Evolutionary conservation across 2,797 vertebrate genomes (phyloP), one percentile per base, ranked within the genome.

Genomic region (Trematomus bernacchii): DNA sequence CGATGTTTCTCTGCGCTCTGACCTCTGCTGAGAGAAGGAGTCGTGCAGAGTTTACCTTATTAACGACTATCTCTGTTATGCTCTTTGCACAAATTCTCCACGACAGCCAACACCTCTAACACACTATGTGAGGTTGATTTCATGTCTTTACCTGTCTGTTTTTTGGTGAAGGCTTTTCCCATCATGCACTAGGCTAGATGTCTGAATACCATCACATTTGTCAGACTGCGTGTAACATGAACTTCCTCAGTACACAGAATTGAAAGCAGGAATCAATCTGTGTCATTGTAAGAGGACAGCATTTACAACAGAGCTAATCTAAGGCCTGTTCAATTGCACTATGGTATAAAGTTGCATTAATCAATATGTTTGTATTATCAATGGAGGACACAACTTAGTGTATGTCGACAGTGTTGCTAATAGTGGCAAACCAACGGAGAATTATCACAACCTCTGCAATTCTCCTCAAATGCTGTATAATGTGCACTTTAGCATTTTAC

Each of bases 31-130:
- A 54, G 48, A 69, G 58, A 72, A 65, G 67, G 50, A 83, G 67
- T 60, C 60, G 2, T 71, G 80, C 73, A 51, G 84, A 89, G 74
- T 80, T 85, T 46, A 60, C 59, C 51, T 85, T 79, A 87, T 86
- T 79, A 84, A 70, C 37, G 11, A 63, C 68, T 23, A 47, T 60
- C 54, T 48, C 48, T 53, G 74, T 73, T 54, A 44, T 21, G 52
- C 48, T 42, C 44, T 0, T 9, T 12, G 46, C 58, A 53, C 44
- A 80, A 16, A 76, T 76, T 60, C 51, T 73, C 21, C 59, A 15
- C 59, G 27, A 62, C 74, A 78, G 42, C 30, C 9, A 8, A 53
- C 23, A 64, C 67, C 13, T 47, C 43, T 60, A n/a, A 18, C 23
- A 47, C 58, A 57, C 10, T 47, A 18, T 52, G 14, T 44, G 53